phyloP scores from a whole-genome alignment of 2,888 invertebrate genomes.

The Heliconius charithonia region DNA sequence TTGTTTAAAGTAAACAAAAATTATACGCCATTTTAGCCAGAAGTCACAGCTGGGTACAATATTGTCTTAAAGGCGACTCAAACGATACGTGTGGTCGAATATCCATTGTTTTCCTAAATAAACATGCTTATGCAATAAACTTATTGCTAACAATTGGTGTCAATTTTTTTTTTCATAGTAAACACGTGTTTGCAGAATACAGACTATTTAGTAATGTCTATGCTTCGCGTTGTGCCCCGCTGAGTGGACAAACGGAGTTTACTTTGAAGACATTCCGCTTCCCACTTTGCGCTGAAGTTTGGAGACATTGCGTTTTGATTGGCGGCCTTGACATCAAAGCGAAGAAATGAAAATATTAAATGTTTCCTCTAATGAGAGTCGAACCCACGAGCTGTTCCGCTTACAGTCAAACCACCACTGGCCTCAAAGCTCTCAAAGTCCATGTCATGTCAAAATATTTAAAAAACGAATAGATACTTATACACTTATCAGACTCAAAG shows the following conservation, averaged over 20 bases:
- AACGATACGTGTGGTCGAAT: conserved; percentile 70
- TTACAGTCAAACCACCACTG: no score
- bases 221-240: neutral
- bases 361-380: no score
- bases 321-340: no score
- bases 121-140: conserved; percentile 60
- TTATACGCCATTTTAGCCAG: conserved; percentile 5
- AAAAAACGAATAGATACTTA: neutral
- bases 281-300: no score
- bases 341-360: no score
- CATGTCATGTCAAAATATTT: neutral
- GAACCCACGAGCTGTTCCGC: no score
- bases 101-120: conserved; percentile 59
- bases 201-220: no score
- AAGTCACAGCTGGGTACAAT: conserved; percentile 24
- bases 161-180: conserved; percentile 39
- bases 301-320: no score
- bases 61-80: conserved; percentile 44
- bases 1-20: conserved; percentile 25
- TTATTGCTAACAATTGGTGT: conserved; percentile 47
- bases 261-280: neutral
- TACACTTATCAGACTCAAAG: conserved; percentile 12
- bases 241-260: neutral
- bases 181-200: conserved; percentile 16
- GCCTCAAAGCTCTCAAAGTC: no score